phyloP scores from a whole-genome alignment of 1,140 invertebrate species.

The Callitettix versicolor region DNA sequence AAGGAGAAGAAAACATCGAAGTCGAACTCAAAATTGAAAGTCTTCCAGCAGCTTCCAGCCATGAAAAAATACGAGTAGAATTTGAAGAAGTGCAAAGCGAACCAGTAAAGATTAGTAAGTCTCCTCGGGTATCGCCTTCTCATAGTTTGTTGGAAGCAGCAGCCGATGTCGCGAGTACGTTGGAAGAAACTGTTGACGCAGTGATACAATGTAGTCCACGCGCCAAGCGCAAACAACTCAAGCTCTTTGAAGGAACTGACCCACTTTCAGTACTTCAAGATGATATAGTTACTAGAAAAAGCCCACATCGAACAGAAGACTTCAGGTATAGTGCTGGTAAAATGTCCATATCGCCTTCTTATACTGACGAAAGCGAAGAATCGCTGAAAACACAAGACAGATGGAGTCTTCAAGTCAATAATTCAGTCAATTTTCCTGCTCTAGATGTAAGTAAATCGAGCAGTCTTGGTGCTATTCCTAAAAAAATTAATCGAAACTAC shows the following conservation, averaged over 20 bases:
- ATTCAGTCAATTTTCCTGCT: background rate
- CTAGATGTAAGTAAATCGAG: background rate
- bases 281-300: constrained; percentile 12
- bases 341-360: background rate
- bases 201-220: constrained; percentile 46
- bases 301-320: constrained; percentile 8
- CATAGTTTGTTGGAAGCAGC: constrained; percentile 48
- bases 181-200: constrained; percentile 54
- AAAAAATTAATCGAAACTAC: background rate
- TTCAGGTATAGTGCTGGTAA: background rate
- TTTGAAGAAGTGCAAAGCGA: constrained; percentile 17
- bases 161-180: constrained; percentile 48
- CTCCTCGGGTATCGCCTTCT: constrained; percentile 27
- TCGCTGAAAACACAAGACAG: constrained; percentile 1
- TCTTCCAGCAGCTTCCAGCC: constrained; percentile 7
- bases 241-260: constrained; percentile 36
- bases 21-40: background rate
- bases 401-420: constrained; percentile 8
- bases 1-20: too few relatives aligned
- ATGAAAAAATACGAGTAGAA: constrained; percentile 17
- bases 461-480: constrained; percentile 13
- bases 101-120: constrained; percentile 2
- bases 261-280: constrained; percentile 25
- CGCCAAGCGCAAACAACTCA: constrained; percentile 38
- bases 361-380: too few relatives aligned